Conservation (phyloP, 2,888 invertebrate genomes). For the Neria commutata region DNA sequence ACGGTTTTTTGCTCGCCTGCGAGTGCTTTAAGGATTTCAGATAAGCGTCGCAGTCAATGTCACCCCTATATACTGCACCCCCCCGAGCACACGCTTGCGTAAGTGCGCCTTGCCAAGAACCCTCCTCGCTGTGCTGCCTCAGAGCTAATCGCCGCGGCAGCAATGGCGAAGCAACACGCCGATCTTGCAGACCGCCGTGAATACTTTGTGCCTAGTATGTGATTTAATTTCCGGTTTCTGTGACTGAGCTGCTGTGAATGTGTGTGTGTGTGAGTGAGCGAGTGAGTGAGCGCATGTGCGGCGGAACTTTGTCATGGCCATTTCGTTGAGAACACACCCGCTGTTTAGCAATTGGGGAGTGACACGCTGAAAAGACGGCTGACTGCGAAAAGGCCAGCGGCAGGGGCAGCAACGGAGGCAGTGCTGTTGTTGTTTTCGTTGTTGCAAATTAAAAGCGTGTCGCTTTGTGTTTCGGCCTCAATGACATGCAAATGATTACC, state of each 20-base stretch:
- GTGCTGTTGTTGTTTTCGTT: too few relatives aligned
- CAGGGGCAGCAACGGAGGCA: neutral
- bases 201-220: conserved; percentile 33
- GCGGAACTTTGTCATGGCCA: too few relatives aligned
- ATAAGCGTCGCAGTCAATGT: conserved; percentile 2
- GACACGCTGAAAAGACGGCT: neutral
- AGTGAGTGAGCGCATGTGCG: too few relatives aligned
- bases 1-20: neutral
- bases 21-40: neutral
- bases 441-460: neutral
- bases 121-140: neutral
- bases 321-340: neutral
- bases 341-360: neutral
- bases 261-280: neutral
- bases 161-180: conserved; percentile 22
- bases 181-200: conserved; percentile 20
- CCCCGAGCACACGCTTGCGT: neutral
- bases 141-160: neutral
- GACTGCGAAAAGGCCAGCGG: neutral
- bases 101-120: neutral
- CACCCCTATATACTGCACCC: neutral
- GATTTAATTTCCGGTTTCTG: conserved; percentile 47
- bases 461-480: neutral
- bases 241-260: neutral
- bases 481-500: too few relatives aligned